Base-by-base conservation (phyloP, 2,797 vertebrate genomes). In the Hyperoplus immaculatus region DNA sequence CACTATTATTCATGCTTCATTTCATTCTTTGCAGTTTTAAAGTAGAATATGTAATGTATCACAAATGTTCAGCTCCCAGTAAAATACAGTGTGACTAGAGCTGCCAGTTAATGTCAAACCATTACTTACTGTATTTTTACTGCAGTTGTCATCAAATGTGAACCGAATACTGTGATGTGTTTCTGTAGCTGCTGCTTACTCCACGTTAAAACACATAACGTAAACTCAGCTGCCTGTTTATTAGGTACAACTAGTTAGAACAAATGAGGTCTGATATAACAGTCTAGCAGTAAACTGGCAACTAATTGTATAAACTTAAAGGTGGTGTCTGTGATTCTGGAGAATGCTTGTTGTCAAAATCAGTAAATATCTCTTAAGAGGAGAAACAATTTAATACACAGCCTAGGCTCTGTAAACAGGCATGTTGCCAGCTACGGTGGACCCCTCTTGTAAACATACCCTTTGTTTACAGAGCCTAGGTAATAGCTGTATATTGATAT, bases 1-100 rank as follows among this genome's bases (percentile, higher is more conserved):
- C 73, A 79, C 82, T 87, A 75, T 80, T 67, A 87, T 69, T 77
- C 10, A 38, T 69, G 69, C 18, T 4, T 78, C n/a, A 5, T 69
- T 73, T 75, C 15, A 58, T 75, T 78, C 5, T 45, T 77, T 81
- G 16, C 45, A 1, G 2, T 72, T 47, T 75, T 36, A 49, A 29
- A 73, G 36, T 62, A 4, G 11, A 58, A 47, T 3, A 4, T 18
- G 41, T 38, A 3, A 72, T 53, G 7, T 66, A 18, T 12, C 18
- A 29, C 5, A 9, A 16, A 12, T 9, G 10, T 12, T 53, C n/a
- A 60, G 58, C 41, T 38, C 14, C 7, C 13, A 15, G 16, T 1
- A 39, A 57, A 18, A 67, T 6, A 36, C 6, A 29, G 18, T 38
- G 4, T 50, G 7, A 15, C 2, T 13, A 16, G 3, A 51, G 49